Evolutionary conservation across 2,888 invertebrate species (phyloP).

Genomic region (Tethea ocularis): DNA sequence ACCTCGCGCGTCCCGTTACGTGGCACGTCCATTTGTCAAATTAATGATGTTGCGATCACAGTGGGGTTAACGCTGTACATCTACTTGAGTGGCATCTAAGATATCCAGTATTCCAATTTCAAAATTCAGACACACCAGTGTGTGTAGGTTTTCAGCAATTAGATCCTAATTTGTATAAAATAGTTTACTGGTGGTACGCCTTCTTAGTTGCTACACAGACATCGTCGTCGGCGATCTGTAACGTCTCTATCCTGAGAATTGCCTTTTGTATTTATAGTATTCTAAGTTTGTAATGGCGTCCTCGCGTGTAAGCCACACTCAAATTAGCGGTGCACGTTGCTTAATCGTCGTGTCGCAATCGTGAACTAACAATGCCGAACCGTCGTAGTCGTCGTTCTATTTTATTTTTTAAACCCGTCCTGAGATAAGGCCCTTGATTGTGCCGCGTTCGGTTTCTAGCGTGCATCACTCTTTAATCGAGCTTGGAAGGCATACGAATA

Average conservation of each 20-base stretch:
- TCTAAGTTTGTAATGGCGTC: constrained; percentile 50
- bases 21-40: constrained; percentile 71
- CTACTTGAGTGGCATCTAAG: neutral
- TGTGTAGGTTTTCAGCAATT: neutral
- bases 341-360: constrained; percentile 68
- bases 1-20: constrained; percentile 47
- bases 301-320: constrained; percentile 63
- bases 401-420: constrained; percentile 45
- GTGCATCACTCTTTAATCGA: constrained; percentile 57
- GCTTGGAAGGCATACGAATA: constrained; percentile 28
- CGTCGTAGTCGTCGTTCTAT: constrained; percentile 49
- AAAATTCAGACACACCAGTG: neutral
- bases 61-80: constrained; percentile 5
- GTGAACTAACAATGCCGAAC: constrained; percentile 62
- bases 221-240: constrained; percentile 28
- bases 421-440: constrained; percentile 62
- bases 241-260: constrained; percentile 54
- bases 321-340: constrained; percentile 63
- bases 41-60: constrained; percentile 69
- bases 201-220: neutral
- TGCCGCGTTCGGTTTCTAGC: constrained; percentile 51
- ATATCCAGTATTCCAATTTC: neutral
- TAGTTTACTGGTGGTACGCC: neutral
- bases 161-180: too few species aligned
- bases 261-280: constrained; percentile 37